Conservation (phyloP, 2,797 vertebrate genomes). For the Myiothlypis chrysogaster region DNA sequence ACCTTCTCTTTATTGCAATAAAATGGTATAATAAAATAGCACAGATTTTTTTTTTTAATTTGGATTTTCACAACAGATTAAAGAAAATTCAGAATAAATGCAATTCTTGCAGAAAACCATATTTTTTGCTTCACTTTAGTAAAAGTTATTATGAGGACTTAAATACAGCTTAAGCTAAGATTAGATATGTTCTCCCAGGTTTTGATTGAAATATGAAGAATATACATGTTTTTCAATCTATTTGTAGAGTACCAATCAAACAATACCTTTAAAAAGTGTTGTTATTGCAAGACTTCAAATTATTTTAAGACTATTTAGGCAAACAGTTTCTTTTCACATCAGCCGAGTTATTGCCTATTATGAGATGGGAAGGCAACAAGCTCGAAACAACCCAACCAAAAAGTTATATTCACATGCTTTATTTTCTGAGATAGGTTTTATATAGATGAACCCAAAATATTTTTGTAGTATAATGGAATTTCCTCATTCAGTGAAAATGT, state of each 20-base stretch:
- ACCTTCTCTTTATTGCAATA: not conserved
- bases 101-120: fast-evolving
- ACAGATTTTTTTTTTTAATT: not conserved
- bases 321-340: not conserved
- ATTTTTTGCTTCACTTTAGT: not conserved
- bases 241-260: not conserved
- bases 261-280: not conserved
- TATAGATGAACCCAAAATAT: not conserved
- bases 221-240: not conserved
- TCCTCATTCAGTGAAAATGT: not conserved
- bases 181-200: not conserved
- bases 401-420: not conserved
- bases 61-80: not conserved
- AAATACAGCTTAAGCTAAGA: not conserved
- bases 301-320: not conserved
- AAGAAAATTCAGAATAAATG: not conserved
- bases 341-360: not conserved
- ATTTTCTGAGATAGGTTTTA: not conserved
- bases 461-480: not conserved
- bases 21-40: not conserved
- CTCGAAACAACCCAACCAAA: not conserved
- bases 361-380: not conserved
- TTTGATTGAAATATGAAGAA: not conserved
- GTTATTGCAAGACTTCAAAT: not conserved
- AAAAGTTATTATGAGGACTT: not conserved